Evolutionary conservation across 2,797 vertebrate genomes (phyloP), one percentile per base, ranked within the genome.

Genomic region (Cephalopachus bancanus): DNA sequence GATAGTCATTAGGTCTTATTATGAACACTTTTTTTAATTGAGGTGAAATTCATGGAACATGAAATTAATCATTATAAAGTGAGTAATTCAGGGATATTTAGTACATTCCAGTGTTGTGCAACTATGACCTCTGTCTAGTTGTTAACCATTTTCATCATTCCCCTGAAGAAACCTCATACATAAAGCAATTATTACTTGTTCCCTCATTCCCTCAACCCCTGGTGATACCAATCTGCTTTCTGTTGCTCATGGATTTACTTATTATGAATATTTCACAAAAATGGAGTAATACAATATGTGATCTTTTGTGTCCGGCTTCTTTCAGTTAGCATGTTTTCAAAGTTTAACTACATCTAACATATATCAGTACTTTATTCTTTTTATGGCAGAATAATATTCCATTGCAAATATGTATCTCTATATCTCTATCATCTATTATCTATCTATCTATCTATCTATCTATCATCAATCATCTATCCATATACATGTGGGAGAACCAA

Each of bases 31-130:
- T 64, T 75, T 84, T 93, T 78, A 72, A 64, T 89, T 83, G 20
- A 87, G 44, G 19, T 83, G 15, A 90, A 90, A 95, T 85, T 72
- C 15, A 71, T 72, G 33, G 62, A 91, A 75, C 14, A 86, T 49
- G 62, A 96, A 85, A 90, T 93, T 72, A 94, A 79, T 86, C 53
- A 94, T 89, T 92, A 84, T 93, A 93, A 79, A 94, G 55, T 91
- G 65, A 91, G 94, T 81, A 95, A 89, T 92, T 79, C 51, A 89
- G 37, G 69, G 67, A 33, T 15, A 76, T 92, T 83, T 78, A 84
- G 7, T 89, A 69, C n/a, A 65, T 89, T 93, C 11, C 57, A 72
- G 12, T 76, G n/a, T 57, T 95, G 28, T 89, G 3, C 15, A 55
- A 55, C 20, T 15, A 74, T 26, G 20, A 85, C 16, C 24, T 87